phyloP scores from a whole-genome alignment of 2,797 vertebrate species.

The Poecilia wingei region DNA sequence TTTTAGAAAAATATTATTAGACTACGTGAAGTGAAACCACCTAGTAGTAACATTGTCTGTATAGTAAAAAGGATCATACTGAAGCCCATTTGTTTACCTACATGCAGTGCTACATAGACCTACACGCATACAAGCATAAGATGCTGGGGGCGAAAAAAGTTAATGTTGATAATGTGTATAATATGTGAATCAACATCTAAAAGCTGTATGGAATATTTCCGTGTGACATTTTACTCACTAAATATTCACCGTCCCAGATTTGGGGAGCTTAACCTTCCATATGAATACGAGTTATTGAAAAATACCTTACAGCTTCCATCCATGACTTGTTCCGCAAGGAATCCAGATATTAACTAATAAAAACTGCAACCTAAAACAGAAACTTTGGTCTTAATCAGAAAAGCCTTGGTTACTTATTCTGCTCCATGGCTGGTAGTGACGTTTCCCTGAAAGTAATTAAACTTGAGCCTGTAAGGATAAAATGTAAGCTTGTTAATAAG shows the following conservation, averaged over 20 bases:
- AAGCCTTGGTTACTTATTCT: constrained; percentile 73
- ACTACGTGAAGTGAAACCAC: constrained; percentile 30
- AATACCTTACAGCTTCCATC: constrained; percentile 58
- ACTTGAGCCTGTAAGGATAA: constrained; percentile 81
- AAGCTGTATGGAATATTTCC: constrained; percentile 66
- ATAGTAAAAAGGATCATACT: constrained; percentile 5
- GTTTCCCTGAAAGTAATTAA: constrained; percentile 80
- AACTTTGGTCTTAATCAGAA: constrained; percentile 80
- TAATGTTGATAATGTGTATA: constrained; percentile 56
- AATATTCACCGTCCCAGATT: constrained; percentile 73
- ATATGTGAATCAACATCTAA: constrained; percentile 59
- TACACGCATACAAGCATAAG: not conserved
- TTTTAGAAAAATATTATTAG: constrained; percentile 30
- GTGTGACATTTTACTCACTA: constrained; percentile 75
- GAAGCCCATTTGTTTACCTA: constrained; percentile 11
- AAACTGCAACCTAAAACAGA: constrained; percentile 74
- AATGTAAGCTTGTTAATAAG: constrained; percentile 83
- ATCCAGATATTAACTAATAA: constrained; percentile 75
- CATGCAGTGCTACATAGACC: not conserved
- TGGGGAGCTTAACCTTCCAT: constrained; percentile 70
- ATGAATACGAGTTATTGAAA: constrained; percentile 71
- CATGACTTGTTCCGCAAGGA: constrained; percentile 58
- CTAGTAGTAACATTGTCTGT: constrained; percentile 7
- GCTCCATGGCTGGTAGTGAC: constrained; percentile 60
- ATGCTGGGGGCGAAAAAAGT: constrained; percentile 12